Evolutionary conservation across 2,797 vertebrate species (phyloP), one percentile per base, ranked within the genome.

Genomic region (Lacerta bilineata): DNA sequence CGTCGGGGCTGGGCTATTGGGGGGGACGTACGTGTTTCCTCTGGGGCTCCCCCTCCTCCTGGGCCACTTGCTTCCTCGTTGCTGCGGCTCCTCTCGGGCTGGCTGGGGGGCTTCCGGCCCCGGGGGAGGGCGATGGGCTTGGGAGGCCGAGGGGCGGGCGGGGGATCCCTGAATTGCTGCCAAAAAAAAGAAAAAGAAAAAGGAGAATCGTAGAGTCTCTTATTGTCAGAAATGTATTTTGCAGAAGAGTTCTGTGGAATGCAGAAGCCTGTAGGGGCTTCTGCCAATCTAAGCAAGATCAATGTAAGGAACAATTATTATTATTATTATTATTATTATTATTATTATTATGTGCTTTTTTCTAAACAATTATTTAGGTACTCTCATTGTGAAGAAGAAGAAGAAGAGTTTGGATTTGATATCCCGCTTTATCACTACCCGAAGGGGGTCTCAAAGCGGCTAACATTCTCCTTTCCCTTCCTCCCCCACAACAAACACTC

Each of bases 111-210:
- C 23, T 91, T 80, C 87, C 50, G 92, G 86, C 95, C 94, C 69
- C 96, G 93, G 84, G 95, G 95, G 33, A 94, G 92, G 86, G 93
- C 96, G 46, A 96, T 72, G 1, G 96, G 96, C 82, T 96, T 96
- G 25, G 93, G 94, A 74, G 92, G 94, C 13, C 91, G 84, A 50
- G 94, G 95, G 89, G 82, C 91, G 87, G 94, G 61, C 17, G 91
- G 88, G 27, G 89, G 92, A 61, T 96, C 96, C 94, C 90, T 92
- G 89, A 89, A 89, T 74, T 93, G 90, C 87, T 91, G 83, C 13
- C 71, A 85, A 50, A 83, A 27, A 27, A 33, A 33, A 33, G 33
- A 33, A 33, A 75, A 50, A 18, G 79, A 92, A 91, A 18, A 5
- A 29, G 71, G 69, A 5, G 80, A 2, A 59, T 13, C 50, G 3